Evolutionary conservation across 2,888 invertebrate genomes (phyloP).

Genomic region (Andrena bucephala): DNA sequence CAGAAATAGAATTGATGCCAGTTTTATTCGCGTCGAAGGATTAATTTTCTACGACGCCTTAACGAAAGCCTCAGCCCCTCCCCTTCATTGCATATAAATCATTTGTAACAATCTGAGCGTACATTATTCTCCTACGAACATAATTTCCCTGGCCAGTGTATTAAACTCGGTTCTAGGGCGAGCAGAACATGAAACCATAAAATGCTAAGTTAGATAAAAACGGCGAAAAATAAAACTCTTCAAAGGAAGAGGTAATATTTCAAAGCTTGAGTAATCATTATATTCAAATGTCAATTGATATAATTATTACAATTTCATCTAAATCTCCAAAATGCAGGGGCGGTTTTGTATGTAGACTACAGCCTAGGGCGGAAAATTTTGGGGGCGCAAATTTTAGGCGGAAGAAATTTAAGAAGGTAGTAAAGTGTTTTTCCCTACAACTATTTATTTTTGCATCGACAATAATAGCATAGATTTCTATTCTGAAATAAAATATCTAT

Average conservation of each 20-base stretch:
- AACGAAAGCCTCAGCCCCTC: conserved; percentile 24
- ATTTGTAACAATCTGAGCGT: conserved; percentile 12
- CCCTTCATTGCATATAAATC: conserved; percentile 13
- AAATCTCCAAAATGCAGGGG: too few species aligned
- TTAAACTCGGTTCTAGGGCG: not conserved
- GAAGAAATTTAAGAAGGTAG: too few species aligned
- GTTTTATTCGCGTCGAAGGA: conserved; percentile 33
- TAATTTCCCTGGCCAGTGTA: not conserved
- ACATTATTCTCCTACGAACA: conserved; percentile 16
- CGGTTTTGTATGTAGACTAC: too few species aligned
- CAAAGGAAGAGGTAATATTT: too few species aligned
- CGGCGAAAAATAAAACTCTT: too few species aligned
- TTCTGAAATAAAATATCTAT: too few species aligned
- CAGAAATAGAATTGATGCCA: conserved; percentile 15
- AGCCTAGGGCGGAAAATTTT: too few species aligned
- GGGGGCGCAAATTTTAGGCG: too few species aligned
- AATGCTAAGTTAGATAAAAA: not conserved
- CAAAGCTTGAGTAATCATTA: too few species aligned
- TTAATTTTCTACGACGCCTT: conserved; percentile 36
- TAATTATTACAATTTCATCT: not conserved
- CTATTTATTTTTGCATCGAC: too few species aligned
- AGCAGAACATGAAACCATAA: not conserved
- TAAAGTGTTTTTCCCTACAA: too few species aligned
- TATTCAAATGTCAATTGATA: not conserved
- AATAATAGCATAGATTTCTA: too few species aligned